These are phyloP conservation scores for Cynopterus sphinx DNA, from an alignment of 2,797 vertebrate genomes.

Conservation along the genomic window DNA sequence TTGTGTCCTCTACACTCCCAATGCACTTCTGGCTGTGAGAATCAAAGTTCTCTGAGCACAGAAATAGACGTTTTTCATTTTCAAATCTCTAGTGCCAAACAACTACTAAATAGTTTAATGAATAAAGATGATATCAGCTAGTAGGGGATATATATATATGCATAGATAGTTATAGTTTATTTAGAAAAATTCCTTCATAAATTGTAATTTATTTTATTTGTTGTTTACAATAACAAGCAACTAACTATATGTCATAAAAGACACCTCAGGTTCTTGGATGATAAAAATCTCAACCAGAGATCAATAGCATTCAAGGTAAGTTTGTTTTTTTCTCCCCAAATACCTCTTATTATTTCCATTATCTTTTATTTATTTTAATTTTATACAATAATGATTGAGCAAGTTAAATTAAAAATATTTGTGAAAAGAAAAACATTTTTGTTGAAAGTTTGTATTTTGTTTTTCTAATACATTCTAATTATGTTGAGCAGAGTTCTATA, in stretches of 20 bases:
- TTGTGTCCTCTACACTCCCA: neutral
- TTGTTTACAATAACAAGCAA: neutral
- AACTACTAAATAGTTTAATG: neutral
- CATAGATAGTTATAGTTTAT: neutral
- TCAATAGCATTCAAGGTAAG: neutral
- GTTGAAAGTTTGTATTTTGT: neutral
- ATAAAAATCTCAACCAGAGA: neutral
- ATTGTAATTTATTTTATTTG: slow-evolving; percentile 16
- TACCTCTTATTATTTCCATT: slow-evolving; percentile 13
- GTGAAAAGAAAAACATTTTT: neutral
- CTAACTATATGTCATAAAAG: neutral
- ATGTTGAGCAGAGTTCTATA: neutral
- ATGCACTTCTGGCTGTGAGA: neutral
- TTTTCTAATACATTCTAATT: neutral
- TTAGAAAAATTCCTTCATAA: neutral
- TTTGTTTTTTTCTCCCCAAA: neutral
- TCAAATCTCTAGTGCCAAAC: neutral
- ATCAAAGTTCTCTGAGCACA: neutral
- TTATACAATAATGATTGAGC: neutral
- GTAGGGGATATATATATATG: neutral
- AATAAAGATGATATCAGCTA: neutral
- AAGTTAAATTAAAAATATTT: neutral
- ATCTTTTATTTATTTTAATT: neutral
- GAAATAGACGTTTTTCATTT: neutral
- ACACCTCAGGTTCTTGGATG: neutral